A percentile compares a stretch with the other conserved stretches of the same genome.
These are phyloP conservation scores for Cepaea hortensis DNA, from an alignment of 2,888 invertebrate genomes.

Conservation along the genomic window DNA sequence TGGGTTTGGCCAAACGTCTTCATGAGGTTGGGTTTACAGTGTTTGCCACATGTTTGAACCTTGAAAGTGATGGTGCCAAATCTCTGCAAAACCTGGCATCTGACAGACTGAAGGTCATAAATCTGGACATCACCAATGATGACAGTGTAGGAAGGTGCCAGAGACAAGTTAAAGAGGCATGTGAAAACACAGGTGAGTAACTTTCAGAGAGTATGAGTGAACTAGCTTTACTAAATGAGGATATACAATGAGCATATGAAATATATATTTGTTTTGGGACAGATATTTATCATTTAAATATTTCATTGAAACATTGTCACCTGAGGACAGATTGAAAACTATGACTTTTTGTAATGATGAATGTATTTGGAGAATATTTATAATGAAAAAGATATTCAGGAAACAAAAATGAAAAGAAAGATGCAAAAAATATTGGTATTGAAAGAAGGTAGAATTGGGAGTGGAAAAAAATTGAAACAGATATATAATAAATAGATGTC, in stretches of 20 bases:
- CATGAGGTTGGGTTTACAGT: constrained; percentile 41
- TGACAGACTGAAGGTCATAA: constrained; percentile 43
- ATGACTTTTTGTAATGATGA: too few relatives aligned
- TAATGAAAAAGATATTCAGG: too few relatives aligned
- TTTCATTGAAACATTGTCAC: too few relatives aligned
- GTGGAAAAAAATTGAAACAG: too few relatives aligned
- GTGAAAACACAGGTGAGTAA: constrained; percentile 40
- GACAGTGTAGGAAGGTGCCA: constrained; percentile 44
- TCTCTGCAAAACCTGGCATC: constrained; percentile 32
- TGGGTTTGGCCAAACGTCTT: constrained; percentile 44
- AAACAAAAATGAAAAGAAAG: too few relatives aligned
- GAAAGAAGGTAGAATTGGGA: too few relatives aligned
- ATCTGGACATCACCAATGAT: constrained; percentile 51
- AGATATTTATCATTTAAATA: too few relatives aligned
- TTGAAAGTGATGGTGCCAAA: constrained; percentile 43
- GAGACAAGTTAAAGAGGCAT: constrained; percentile 41
- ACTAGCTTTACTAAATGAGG: background rate
- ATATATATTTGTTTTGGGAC: background rate
- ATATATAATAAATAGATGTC: too few relatives aligned
- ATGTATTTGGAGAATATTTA: too few relatives aligned
- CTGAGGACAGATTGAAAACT: too few relatives aligned
- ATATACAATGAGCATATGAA: background rate
- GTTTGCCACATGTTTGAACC: constrained; percentile 47
- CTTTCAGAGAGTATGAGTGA: background rate
- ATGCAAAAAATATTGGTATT: too few relatives aligned